Percentiles rank a stretch among this genome's conserved stretches.
Conservation (phyloP, 2,888 invertebrate species). For the Laspeyria flexula region DNA sequence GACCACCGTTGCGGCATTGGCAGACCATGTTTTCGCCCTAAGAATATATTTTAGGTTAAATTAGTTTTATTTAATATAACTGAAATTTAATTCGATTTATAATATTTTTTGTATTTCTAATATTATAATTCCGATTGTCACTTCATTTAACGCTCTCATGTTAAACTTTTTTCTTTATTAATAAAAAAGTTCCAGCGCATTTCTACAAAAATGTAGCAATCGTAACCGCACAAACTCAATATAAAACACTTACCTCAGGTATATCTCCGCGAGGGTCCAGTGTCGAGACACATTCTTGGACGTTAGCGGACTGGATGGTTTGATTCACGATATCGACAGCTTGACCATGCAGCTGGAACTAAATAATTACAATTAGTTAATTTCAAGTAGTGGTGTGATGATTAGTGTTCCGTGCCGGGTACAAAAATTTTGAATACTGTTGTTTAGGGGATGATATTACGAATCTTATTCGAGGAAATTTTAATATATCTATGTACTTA, state of each 20-base stretch:
- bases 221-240: no score
- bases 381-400: background rate
- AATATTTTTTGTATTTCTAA: no score
- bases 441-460: no score
- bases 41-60: background rate
- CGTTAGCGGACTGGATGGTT: slow-evolving; percentile 92
- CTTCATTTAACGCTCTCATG: no score
- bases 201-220: no score
- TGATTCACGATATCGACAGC: slow-evolving; percentile 90
- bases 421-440: no score
- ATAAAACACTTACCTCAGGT: slow-evolving; percentile 64
- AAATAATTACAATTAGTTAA: slow-evolving; percentile 14
- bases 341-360: slow-evolving; percentile 90
- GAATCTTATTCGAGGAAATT: no score
- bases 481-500: no score
- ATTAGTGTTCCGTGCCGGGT: background rate
- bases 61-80: background rate
- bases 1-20: slow-evolving; percentile 89
- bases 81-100: no score
- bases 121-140: no score
- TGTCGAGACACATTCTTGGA: slow-evolving; percentile 88
- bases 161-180: no score
- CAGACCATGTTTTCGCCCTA: slow-evolving; percentile 63
- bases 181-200: no score
- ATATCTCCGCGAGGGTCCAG: slow-evolving; percentile 71